Percentiles rank a stretch among this genome's conserved stretches.
phyloP scores from a whole-genome alignment of 2,888 invertebrate genomes.

The Drosophila phalerata region DNA sequence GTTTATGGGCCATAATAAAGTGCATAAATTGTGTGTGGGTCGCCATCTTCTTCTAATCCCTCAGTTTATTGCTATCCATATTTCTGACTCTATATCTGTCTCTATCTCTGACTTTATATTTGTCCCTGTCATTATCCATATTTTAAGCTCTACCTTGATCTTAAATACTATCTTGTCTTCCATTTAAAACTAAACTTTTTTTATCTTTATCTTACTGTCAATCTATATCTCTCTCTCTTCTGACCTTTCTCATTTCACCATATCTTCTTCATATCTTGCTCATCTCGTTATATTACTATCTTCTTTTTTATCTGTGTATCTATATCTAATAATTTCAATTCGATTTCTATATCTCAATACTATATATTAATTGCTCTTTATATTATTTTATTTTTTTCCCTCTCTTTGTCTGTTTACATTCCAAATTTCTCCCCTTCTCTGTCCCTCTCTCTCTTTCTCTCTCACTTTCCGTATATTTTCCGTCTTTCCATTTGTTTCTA shows the following conservation, averaged over 20 bases:
- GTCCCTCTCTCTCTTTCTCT: neutral
- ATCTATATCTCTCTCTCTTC: neutral
- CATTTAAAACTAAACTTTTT: no score
- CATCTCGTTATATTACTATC: neutral
- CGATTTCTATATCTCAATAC: neutral
- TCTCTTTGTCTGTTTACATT: neutral
- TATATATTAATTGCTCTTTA: neutral
- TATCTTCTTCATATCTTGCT: neutral
- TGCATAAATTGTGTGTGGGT: slow-evolving; percentile 16
- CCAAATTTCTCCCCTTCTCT: neutral
- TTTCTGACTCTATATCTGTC: neutral
- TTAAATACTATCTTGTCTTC: neutral
- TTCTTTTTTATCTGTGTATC: neutral
- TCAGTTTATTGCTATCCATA: neutral
- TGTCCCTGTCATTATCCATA: neutral
- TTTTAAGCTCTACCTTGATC: neutral
- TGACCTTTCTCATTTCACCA: neutral
- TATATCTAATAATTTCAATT: neutral
- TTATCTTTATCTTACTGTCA: no score
- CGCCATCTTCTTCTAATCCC: neutral
- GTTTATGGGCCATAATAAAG: slow-evolving; percentile 33
- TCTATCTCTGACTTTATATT: neutral
- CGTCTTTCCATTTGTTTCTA: neutral
- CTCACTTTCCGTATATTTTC: neutral
- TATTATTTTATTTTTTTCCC: neutral